A percentile compares a stretch with the other conserved stretches of the same genome.
Conservation (phyloP, 2,797 vertebrate species). For the Coracias cyanogaster region DNA sequence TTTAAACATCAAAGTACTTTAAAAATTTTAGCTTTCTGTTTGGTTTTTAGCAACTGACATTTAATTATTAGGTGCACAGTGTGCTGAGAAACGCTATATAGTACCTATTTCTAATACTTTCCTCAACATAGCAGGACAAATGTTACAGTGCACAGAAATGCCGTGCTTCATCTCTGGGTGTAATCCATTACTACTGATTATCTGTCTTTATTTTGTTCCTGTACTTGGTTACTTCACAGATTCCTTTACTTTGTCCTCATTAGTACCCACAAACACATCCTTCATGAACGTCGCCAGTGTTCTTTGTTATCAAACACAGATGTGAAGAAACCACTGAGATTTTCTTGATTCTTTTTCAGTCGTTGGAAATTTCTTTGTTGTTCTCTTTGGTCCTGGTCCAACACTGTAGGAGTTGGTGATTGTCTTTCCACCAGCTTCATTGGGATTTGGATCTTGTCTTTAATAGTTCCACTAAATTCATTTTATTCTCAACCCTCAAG, state of each 20-base stretch:
- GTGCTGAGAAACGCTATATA: not conserved
- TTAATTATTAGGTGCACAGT: not conserved
- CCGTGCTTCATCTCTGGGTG: not conserved
- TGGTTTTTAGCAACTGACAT: not conserved
- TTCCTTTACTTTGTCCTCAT: slow-evolving; percentile 54
- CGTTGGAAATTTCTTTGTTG: slow-evolving; percentile 44
- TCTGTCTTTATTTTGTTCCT: slow-evolving; percentile 28
- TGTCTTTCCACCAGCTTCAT: slow-evolving; percentile 26
- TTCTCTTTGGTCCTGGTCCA: slow-evolving; percentile 19
- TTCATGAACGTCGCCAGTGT: not conserved
- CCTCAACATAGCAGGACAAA: not conserved
- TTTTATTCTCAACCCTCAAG: slow-evolving; percentile 32
- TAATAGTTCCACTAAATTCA: not conserved
- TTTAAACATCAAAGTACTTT: not conserved
- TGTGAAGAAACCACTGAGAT: slow-evolving; percentile 55
- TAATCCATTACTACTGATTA: slow-evolving; percentile 1
- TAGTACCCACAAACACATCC: slow-evolving; percentile 39
- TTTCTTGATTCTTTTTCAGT: slow-evolving; percentile 51
- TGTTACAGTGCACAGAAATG: not conserved
- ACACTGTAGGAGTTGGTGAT: not conserved
- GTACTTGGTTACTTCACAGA: slow-evolving; percentile 34
- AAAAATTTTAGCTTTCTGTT: not conserved
- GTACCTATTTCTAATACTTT: not conserved
- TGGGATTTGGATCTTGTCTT: slow-evolving; percentile 46
- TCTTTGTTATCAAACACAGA: slow-evolving; percentile 65